Evolutionary conservation across 37 sponge, comb jelly and placozoan genomes (phyloP).

Genomic region (Beroe ovata): DNA sequence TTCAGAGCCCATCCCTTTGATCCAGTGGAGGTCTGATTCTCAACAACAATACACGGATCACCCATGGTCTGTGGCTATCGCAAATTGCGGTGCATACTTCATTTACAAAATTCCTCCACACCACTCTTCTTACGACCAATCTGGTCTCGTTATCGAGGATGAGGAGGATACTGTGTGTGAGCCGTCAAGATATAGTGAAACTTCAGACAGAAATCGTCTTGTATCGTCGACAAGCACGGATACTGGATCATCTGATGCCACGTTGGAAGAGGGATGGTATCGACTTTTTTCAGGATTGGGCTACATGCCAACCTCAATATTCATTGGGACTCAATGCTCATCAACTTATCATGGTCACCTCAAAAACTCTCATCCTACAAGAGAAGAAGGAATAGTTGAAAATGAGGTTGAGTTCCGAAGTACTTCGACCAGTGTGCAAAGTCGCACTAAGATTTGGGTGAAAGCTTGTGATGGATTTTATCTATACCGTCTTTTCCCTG

Average conservation of each 20-base stretch:
- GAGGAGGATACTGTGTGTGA: conserved; percentile 60
- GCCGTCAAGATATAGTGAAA: not conserved
- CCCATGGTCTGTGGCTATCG: not conserved
- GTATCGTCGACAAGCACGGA: not conserved
- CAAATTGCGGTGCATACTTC: conserved; percentile 39
- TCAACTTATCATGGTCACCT: conserved; percentile 50
- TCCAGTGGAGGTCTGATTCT: not conserved
- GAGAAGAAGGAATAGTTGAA: not conserved
- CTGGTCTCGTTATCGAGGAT: conserved; percentile 38
- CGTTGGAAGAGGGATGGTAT: conserved; percentile 54
- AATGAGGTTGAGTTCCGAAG: not conserved
- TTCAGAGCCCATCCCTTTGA: not conserved
- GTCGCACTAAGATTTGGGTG: conserved; percentile 1
- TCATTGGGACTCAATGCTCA: conserved; percentile 47
- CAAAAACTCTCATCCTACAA: conserved; percentile 14
- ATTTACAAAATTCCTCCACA: conserved; percentile 23
- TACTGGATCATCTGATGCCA: conserved; percentile 19
- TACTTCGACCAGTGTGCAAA: not conserved
- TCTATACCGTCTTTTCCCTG: not conserved
- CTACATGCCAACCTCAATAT: conserved; percentile 48
- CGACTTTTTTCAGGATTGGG: conserved; percentile 28
- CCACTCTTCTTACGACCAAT: not conserved
- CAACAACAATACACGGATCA: not conserved
- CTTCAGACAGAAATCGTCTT: not conserved
- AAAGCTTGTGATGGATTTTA: conserved; percentile 50